phyloP scores from a whole-genome alignment of 1,140 invertebrate species.

The Eupristina koningsbergeri region DNA sequence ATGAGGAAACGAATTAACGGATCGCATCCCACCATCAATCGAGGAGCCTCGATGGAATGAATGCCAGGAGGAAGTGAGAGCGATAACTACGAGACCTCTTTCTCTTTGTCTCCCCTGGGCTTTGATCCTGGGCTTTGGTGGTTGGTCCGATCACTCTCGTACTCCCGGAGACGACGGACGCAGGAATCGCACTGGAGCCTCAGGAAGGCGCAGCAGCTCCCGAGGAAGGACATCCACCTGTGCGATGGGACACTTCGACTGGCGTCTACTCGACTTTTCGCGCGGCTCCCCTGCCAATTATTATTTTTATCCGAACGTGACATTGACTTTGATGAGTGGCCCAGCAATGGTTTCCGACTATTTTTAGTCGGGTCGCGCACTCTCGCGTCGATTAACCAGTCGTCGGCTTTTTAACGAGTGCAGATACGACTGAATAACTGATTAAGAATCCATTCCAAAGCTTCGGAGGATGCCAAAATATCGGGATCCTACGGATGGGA shows the following conservation, averaged over 20 bases:
- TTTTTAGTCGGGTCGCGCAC: not conserved
- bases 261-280: not conserved
- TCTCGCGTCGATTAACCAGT: not conserved
- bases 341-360: not conserved
- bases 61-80: too few species aligned
- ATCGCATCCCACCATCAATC: too few species aligned
- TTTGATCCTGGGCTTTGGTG: too few species aligned
- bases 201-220: not conserved
- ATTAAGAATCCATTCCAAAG: too few species aligned
- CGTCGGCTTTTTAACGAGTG: not conserved
- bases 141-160: too few species aligned
- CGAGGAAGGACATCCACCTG: not conserved
- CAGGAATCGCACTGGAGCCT: slow-evolving; percentile 44
- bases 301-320: slow-evolving; percentile 59
- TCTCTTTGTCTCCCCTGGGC: too few species aligned
- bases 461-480: too few species aligned
- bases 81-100: not conserved
- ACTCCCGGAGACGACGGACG: too few species aligned
- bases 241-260: not conserved
- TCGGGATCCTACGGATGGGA: too few species aligned
- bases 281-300: slow-evolving; percentile 53
- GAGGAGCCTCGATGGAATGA: too few species aligned
- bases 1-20: too few species aligned
- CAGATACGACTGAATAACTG: too few species aligned
- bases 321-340: slow-evolving; percentile 34